Conservation (phyloP, 1,140 invertebrate genomes). For the Sycophaga agraensis region DNA sequence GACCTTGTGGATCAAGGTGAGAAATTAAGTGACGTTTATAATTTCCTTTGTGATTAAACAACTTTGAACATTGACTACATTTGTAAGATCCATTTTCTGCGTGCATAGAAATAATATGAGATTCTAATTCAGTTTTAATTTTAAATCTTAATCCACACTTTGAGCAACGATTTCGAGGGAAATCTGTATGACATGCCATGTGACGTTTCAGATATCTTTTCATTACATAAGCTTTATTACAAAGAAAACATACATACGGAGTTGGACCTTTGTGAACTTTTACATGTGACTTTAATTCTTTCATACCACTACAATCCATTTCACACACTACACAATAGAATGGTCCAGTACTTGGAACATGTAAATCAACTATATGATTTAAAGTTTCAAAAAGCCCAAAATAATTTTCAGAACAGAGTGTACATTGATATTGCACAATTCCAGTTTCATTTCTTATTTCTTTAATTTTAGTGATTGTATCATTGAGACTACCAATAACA, state of each 20-base stretch:
- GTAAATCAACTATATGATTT: slow-evolving; percentile 49
- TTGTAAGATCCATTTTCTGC: slow-evolving; percentile 44
- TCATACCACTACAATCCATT: slow-evolving; percentile 48
- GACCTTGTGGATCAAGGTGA: slow-evolving; percentile 46
- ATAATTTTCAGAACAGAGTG: slow-evolving; percentile 49
- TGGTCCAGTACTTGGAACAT: slow-evolving; percentile 47
- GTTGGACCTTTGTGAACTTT: slow-evolving; percentile 62
- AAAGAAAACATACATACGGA: slow-evolving; percentile 64
- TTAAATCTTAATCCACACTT: slow-evolving; percentile 50
- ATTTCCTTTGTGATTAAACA: slow-evolving; percentile 53
- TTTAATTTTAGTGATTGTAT: slow-evolving; percentile 50
- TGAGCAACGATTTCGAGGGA: slow-evolving; percentile 56
- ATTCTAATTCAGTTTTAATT: slow-evolving; percentile 46
- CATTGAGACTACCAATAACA: slow-evolving; percentile 48
- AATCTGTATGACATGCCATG: slow-evolving; percentile 62
- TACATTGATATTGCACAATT: slow-evolving; percentile 49
- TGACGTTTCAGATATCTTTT: slow-evolving; percentile 64
- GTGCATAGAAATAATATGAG: slow-evolving; percentile 43
- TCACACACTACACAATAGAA: slow-evolving; percentile 55
- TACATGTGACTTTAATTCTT: slow-evolving; percentile 45
- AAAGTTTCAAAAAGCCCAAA: slow-evolving; percentile 40
- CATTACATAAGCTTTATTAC: slow-evolving; percentile 58
- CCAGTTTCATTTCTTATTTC: slow-evolving; percentile 44
- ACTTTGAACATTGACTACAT: slow-evolving; percentile 47
- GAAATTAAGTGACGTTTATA: slow-evolving; percentile 51